A percentile compares a stretch with the other conserved stretches of the same genome.
phyloP scores from a whole-genome alignment of 2,797 vertebrate species.

The Cetoscarus ocellatus region DNA sequence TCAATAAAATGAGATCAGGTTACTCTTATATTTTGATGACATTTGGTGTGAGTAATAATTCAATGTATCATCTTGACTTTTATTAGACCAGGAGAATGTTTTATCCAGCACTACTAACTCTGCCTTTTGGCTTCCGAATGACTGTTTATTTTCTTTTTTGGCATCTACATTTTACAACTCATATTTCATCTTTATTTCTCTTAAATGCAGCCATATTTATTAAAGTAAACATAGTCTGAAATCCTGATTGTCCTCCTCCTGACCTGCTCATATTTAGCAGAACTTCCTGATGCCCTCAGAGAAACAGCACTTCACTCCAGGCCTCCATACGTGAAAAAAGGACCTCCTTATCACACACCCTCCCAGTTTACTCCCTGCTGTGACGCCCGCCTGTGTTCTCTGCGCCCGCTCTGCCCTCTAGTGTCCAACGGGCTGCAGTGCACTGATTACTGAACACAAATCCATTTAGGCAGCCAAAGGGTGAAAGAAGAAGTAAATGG shows the following conservation, averaged over 20 bases:
- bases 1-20: too few species aligned
- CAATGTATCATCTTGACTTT: too few species aligned
- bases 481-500: conserved; percentile 82
- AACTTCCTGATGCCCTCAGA: conserved; percentile 60
- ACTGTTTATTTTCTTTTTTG: neutral
- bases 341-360: conserved; percentile 66
- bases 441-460: conserved; percentile 64
- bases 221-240: conserved; percentile 42
- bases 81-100: too few species aligned
- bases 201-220: conserved; percentile 22
- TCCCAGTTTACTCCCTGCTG: conserved; percentile 71
- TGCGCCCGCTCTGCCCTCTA: conserved; percentile 83
- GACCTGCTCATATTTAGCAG: conserved; percentile 63
- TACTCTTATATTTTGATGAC: too few species aligned
- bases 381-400: conserved; percentile 36
- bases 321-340: conserved; percentile 54
- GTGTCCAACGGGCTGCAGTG: conserved; percentile 60
- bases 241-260: conserved; percentile 67
- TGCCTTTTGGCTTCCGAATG: conserved; percentile 22
- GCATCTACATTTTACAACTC: neutral
- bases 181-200: conserved; percentile 32
- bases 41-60: too few species aligned
- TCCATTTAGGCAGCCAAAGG: conserved; percentile 71
- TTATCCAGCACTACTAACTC: neutral
- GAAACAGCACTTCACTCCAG: conserved; percentile 65